phyloP scores from a whole-genome alignment of 1,140 invertebrate genomes.

The Lerema accius region DNA sequence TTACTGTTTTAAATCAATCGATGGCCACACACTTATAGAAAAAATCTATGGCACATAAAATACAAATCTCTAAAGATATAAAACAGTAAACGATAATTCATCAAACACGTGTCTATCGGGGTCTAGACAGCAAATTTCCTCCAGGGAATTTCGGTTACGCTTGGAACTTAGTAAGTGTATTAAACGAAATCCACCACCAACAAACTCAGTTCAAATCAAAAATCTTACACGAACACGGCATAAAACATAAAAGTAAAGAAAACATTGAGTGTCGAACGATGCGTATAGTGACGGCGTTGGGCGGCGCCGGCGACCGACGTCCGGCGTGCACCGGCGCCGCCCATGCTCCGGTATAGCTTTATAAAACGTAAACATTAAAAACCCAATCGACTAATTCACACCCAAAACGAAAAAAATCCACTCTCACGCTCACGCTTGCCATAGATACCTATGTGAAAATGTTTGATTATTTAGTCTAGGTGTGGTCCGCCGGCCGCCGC shows the following conservation, averaged over 20 bases:
- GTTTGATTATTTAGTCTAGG: slow-evolving; percentile 79
- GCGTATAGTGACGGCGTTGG: slow-evolving; percentile 70
- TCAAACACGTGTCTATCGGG: no score
- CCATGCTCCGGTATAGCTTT: slow-evolving; percentile 75
- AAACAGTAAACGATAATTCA: no score
- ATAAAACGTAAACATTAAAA: slow-evolving; percentile 81
- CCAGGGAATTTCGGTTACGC: slow-evolving; percentile 54
- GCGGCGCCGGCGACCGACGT: slow-evolving; percentile 64
- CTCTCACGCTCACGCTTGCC: slow-evolving; percentile 82
- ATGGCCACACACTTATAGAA: no score
- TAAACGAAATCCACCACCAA: slow-evolving; percentile 82
- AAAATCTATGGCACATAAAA: no score
- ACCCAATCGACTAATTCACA: slow-evolving; percentile 82
- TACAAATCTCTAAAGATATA: no score
- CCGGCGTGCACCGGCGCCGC: slow-evolving; percentile 74
- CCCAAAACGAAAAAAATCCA: slow-evolving; percentile 82
- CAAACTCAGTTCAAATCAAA: slow-evolving; percentile 81
- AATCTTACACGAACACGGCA: slow-evolving; percentile 82
- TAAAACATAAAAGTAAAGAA: slow-evolving; percentile 78
- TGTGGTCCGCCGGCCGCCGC: slow-evolving; percentile 72
- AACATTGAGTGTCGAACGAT: slow-evolving; percentile 81
- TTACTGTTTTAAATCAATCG: slow-evolving; percentile 41
- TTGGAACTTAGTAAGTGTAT: slow-evolving; percentile 72
- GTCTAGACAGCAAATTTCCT: no score
- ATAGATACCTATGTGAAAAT: slow-evolving; percentile 82